Base-by-base conservation (phyloP, 2,797 vertebrate species). In the Eupleurogrammus muticus region DNA sequence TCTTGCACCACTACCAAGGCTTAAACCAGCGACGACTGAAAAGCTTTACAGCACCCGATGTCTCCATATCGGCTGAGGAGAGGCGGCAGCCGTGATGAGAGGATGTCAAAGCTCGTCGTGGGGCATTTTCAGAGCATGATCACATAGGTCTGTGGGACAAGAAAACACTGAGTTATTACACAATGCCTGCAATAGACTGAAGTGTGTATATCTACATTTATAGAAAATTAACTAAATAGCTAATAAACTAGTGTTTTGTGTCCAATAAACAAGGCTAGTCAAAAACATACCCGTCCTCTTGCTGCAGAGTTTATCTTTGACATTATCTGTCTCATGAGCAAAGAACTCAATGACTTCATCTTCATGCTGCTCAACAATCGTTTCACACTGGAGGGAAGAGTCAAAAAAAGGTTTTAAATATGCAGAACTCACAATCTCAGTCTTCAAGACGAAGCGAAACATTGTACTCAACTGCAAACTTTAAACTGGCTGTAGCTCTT, bases 331-430 rank as follows among this genome's bases (percentile, higher is more conserved):
- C 85, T 98, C 95, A 7, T 95, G 96, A 40, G 96, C 94, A 1
- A 99, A 97, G 70, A 99, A 97, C 76, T 99, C 97, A 9, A 99
- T 96, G 47, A 99, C 92, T 75, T 99, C 98, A 1, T 99, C 98
- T 87, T 99, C 98, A 0, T 98, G 90, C 32, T 98, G 96, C 84
- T 99, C 98, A 0, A 94, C 96, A 13, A 99, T 97, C 13, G 95
- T 96, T 89, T 99, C 97, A 52, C 97, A 99, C 98, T 99, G 90
- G n/a, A 72, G 73, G 19, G 82, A 28, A 3, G 17, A 49, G 53
- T 49, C 53, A 69, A 44, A 17, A 46, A 4, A 11, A 16, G 65
- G 0, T 0, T 1, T 82, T 54, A 65, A 0, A 61, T 38, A 13
- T 44, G n/a, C 5, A 38, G 11, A 35, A 46, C 34, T 59, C 12